Conservation (phyloP, 2,888 invertebrate species). For the Lasioglossum villosulum region DNA sequence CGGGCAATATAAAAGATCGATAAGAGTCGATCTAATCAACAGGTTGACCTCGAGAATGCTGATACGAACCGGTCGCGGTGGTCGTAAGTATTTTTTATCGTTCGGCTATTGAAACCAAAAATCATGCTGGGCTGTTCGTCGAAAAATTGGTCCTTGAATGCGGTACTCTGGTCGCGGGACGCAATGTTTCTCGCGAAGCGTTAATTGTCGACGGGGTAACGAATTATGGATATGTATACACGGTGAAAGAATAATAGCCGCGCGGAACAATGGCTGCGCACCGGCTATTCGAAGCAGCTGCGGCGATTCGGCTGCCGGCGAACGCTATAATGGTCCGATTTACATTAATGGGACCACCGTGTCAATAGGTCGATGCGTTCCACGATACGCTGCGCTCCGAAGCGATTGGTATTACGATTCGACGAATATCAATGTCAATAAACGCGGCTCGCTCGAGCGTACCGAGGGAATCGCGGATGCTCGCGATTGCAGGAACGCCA, state of each 20-base stretch:
- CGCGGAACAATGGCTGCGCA: slow-evolving; percentile 36
- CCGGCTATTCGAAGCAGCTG: slow-evolving; percentile 38
- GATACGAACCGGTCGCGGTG: not conserved
- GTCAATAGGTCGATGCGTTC: slow-evolving; percentile 37
- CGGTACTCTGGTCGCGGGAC: not conserved
- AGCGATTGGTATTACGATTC: slow-evolving; percentile 1
- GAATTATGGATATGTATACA: not conserved
- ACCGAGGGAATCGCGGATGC: slow-evolving; percentile 22
- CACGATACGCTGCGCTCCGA: not conserved
- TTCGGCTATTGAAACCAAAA: not conserved
- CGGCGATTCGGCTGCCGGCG: slow-evolving; percentile 35
- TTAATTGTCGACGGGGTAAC: not conserved
- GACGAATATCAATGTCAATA: not conserved
- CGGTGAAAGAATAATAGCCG: not conserved
- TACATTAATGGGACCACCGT: slow-evolving; percentile 34
- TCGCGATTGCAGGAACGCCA: not conserved
- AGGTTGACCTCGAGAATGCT: not conserved
- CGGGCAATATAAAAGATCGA: not conserved
- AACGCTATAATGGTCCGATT: slow-evolving; percentile 39
- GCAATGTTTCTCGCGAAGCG: not conserved
- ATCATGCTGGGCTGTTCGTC: not conserved
- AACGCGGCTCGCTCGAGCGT: not conserved
- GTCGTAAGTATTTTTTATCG: not conserved
- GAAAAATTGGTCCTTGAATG: not conserved
- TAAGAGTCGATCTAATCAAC: slow-evolving; percentile 4